Conservation (phyloP, 2,113 vertebrate genomes). For the Thunnus maccoyii region DNA sequence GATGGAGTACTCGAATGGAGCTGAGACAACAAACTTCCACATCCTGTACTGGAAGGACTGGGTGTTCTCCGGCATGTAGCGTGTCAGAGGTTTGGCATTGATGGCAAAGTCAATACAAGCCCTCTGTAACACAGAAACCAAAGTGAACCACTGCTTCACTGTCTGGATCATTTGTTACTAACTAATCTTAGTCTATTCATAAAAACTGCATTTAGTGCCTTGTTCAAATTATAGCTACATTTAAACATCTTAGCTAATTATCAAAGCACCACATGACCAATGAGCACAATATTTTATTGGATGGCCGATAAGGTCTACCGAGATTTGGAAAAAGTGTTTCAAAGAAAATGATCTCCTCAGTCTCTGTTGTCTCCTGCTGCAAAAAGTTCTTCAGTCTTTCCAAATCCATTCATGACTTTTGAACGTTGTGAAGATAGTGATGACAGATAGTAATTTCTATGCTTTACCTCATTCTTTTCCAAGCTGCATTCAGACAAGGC, state of each 20-base stretch:
- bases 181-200: neutral
- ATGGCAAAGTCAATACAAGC: slow-evolving; percentile 98
- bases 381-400: no score
- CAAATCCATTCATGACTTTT: neutral
- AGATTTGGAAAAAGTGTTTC: no score
- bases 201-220: no score
- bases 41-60: slow-evolving; percentile 97
- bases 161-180: neutral
- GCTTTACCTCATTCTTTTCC: slow-evolving; percentile 95
- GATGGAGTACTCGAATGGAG: slow-evolving; percentile 97
- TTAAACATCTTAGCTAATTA: no score
- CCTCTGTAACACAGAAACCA: slow-evolving; percentile 84
- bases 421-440: neutral
- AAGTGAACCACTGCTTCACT: neutral
- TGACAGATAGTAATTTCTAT: neutral
- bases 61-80: slow-evolving; percentile 96
- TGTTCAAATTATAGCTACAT: no score
- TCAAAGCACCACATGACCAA: no score
- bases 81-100: slow-evolving; percentile 95
- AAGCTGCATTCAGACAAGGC: slow-evolving; percentile 97
- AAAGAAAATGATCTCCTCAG: no score
- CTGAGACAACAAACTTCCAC: slow-evolving; percentile 97
- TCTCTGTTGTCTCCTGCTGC: no score
- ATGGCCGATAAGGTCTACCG: no score
- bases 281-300: no score